These are phyloP conservation scores for Samia ricini DNA, from an alignment of 1,140 invertebrate genomes.

Conservation along the genomic window DNA sequence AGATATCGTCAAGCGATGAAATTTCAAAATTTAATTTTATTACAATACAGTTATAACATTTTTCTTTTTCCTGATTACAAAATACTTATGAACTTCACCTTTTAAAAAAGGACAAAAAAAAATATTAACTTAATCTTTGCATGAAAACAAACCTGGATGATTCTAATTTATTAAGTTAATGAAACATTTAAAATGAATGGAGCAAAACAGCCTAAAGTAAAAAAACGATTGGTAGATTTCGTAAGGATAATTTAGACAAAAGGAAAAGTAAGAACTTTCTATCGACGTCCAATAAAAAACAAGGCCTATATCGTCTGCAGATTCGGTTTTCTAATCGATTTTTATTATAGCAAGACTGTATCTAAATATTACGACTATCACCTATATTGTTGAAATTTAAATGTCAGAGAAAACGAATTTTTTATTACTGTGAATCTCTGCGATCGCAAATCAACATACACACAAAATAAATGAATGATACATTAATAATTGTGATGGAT, in stretches of 20 bases:
- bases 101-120: too few species aligned
- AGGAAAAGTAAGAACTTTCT: not conserved
- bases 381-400: conserved; percentile 15
- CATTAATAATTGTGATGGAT: too few species aligned
- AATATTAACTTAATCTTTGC: too few species aligned
- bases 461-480: too few species aligned
- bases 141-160: too few species aligned
- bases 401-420: conserved; percentile 20
- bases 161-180: not conserved
- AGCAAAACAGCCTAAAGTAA: not conserved
- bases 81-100: too few species aligned
- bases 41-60: too few species aligned
- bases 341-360: not conserved
- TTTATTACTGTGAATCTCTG: not conserved
- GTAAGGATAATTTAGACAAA: not conserved
- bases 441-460: not conserved
- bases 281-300: not conserved
- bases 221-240: not conserved
- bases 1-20: too few species aligned
- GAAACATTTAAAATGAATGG: not conserved
- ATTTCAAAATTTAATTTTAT: too few species aligned
- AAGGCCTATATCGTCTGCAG: not conserved
- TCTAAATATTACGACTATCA: not conserved
- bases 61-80: too few species aligned
- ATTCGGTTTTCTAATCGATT: conserved; percentile 7